Base-by-base conservation (phyloP, 1,140 invertebrate species). In the Platyscapa corneri region DNA sequence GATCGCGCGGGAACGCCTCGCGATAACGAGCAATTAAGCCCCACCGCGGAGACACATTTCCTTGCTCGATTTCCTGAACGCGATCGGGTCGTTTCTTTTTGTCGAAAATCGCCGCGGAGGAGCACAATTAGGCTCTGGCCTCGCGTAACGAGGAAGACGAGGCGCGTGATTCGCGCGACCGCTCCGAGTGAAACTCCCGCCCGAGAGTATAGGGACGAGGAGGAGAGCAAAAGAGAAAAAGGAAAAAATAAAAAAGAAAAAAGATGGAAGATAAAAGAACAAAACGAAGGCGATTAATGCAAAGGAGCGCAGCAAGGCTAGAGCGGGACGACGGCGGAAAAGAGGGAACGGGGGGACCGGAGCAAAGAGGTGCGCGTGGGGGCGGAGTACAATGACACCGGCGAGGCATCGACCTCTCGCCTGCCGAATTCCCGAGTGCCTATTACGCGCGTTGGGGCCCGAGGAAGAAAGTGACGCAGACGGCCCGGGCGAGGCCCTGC, bases 381-480 rank as follows among this genome's bases (percentile, higher is more conserved):
- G 42, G 75, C 49, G 32, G 82, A 84, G 83, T 84, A 70, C 83
- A 84, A 84, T 84, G 83, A 84, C 83, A 78, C 76, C 27, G 56
- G 7, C 27, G 60, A 70, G 83, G 75, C 83, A 85, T 80, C 83
- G 83, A 85, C 83, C 83, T 85, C 67, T 32, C 30, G 16, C 65
- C 39, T 53, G 74, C 82, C 83, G 76, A 84, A 79, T 79, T 79
- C 60, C 30, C 74, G 39, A 70, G 74, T 18, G 65, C 65, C 79
- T 77, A 83, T 83, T 83, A 83, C 75, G 82, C 60, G 20, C 46
- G 6, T 46, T 5, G 23, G 32, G 3, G 72, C 49, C n/a, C 37
- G 72, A 46, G 82, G 72, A 85, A 80, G 83, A 85, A 85, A 85
- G 83, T 85, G 77, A 85, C 65, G 77, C 49, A 46, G 67, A 79